A percentile compares a stretch with the other conserved stretches of the same genome.
These are phyloP conservation scores for Nomada flava DNA, from an alignment of 2,888 invertebrate species.

Conservation along the genomic window DNA sequence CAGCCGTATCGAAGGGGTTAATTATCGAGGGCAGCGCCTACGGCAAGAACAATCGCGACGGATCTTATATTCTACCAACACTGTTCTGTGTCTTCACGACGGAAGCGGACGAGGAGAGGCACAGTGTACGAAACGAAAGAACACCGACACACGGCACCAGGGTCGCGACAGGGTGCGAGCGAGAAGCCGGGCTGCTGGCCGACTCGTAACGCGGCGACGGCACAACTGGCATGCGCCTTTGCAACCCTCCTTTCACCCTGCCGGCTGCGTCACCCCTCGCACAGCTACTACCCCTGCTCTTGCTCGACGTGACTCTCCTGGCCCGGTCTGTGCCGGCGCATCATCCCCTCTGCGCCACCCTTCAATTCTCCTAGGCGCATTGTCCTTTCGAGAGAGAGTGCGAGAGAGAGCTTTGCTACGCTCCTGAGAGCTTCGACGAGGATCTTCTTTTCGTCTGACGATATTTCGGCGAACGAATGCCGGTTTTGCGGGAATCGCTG, in stretches of 20 bases:
- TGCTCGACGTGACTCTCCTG: conserved; percentile 17
- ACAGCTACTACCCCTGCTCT: conserved; percentile 14
- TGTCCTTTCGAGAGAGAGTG: conserved; percentile 53
- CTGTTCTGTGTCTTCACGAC: too few species aligned
- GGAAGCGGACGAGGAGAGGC: neutral
- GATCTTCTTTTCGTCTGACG: neutral
- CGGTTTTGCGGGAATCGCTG: neutral
- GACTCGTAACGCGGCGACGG: conserved; percentile 78
- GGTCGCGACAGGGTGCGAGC: conserved; percentile 20
- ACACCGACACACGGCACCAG: neutral
- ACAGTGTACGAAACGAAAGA: neutral
- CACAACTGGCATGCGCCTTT: conserved; percentile 78
- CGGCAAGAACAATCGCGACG: too few species aligned
- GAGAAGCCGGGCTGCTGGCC: conserved; percentile 62
- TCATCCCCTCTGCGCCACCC: conserved; percentile 36
- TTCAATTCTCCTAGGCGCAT: conserved; percentile 60
- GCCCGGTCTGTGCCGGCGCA: conserved; percentile 17
- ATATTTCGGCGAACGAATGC: neutral
- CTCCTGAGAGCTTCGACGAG: neutral
- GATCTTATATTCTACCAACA: too few species aligned
- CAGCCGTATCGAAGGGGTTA: too few species aligned
- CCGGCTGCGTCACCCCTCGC: conserved; percentile 23
- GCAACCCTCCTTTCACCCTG: conserved; percentile 65
- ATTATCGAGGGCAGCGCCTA: too few species aligned
- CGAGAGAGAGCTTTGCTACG: neutral